A percentile compares a stretch with the other conserved stretches of the same genome.
phyloP scores from a whole-genome alignment of 2,888 invertebrate genomes.

The Hedychridium roseum region DNA sequence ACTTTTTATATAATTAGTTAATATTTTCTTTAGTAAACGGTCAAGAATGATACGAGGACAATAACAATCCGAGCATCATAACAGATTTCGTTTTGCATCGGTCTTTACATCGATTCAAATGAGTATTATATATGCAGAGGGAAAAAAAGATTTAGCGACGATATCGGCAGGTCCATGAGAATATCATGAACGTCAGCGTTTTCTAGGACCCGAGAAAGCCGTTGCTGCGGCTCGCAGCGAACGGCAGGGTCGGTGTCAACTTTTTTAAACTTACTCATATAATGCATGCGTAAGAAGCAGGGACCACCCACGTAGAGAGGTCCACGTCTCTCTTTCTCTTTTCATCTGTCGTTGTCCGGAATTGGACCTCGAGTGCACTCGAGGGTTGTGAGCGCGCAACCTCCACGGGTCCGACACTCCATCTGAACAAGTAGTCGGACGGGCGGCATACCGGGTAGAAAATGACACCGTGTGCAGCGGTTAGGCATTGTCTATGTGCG shows the following conservation, averaged over 20 bases:
- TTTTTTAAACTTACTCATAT: slow-evolving; percentile 48
- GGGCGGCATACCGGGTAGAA: slow-evolving; percentile 47
- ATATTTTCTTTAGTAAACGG: slow-evolving; percentile 10
- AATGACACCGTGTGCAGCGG: slow-evolving; percentile 35
- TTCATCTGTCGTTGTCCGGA: slow-evolving; percentile 45
- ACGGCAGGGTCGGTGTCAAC: slow-evolving; percentile 31
- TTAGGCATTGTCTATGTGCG: neutral
- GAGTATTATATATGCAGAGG: too few relatives aligned
- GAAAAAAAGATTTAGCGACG: too few relatives aligned
- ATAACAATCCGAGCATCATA: slow-evolving; percentile 2
- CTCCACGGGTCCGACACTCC: slow-evolving; percentile 57
- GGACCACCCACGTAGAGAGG: slow-evolving; percentile 61
- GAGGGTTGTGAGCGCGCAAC: slow-evolving; percentile 50
- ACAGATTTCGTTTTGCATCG: neutral
- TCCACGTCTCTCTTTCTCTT: slow-evolving; percentile 29
- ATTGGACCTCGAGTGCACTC: slow-evolving; percentile 55
- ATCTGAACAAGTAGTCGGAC: slow-evolving; percentile 48
- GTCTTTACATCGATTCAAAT: slow-evolving; percentile 6
- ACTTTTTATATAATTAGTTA: neutral
- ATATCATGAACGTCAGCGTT: too few relatives aligned
- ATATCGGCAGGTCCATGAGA: too few relatives aligned
- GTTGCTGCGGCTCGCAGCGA: slow-evolving; percentile 32
- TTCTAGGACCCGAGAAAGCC: slow-evolving; percentile 19
- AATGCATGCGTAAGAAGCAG: slow-evolving; percentile 60
- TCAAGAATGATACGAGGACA: slow-evolving; percentile 5